phyloP scores from a whole-genome alignment of 2,797 vertebrate genomes.

The Mareca strepera region DNA sequence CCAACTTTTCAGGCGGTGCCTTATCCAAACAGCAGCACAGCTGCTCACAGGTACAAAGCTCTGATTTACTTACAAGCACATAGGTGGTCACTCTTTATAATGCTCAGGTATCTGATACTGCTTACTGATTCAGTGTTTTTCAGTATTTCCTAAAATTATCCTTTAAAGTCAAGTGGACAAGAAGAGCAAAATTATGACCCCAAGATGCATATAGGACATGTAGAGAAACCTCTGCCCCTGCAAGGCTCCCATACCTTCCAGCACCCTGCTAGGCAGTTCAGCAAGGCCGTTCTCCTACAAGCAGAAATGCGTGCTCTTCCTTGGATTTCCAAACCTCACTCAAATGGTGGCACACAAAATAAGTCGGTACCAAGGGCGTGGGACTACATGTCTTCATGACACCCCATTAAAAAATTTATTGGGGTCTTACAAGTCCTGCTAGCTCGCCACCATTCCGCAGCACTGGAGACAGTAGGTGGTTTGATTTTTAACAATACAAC shows the following conservation, averaged over 20 bases:
- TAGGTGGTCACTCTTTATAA: accelerated
- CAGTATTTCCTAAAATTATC: background rate
- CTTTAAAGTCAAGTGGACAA: background rate
- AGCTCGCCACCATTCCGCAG: background rate
- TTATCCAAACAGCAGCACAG: no score
- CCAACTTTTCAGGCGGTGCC: no score
- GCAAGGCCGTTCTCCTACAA: accelerated
- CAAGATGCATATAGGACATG: accelerated
- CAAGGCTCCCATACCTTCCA: background rate
- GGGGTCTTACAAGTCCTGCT: background rate
- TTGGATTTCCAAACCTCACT: background rate
- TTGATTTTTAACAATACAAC: background rate
- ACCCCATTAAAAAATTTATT: background rate
- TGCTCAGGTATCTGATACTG: background rate
- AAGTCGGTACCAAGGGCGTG: background rate
- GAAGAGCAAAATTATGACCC: background rate
- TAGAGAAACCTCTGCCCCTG: background rate
- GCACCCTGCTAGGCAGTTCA: background rate
- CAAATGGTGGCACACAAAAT: background rate
- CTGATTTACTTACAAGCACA: accelerated
- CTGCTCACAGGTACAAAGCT: background rate
- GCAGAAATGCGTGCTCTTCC: background rate
- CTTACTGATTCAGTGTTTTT: background rate
- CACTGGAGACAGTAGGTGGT: background rate
- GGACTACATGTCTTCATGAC: background rate